Conservation (phyloP, 2,113 vertebrate species). For the Anguilla japonica region DNA sequence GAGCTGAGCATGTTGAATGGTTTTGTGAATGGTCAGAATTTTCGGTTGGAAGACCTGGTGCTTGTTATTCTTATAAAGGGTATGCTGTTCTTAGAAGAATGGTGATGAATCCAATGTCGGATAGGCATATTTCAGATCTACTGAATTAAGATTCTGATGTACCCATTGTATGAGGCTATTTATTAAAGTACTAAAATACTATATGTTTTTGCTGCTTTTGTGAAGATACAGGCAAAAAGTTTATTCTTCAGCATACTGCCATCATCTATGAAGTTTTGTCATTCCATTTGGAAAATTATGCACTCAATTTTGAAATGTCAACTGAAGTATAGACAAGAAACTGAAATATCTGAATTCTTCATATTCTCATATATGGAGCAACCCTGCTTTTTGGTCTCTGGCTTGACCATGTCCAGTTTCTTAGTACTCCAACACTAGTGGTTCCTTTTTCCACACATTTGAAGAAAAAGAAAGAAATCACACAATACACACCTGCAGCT, state of each 20-base stretch:
- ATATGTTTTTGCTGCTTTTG: not conserved
- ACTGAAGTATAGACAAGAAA: too few species aligned
- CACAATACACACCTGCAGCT: too few species aligned
- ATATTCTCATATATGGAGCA: too few species aligned
- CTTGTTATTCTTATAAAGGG: not conserved
- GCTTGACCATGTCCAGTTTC: too few species aligned
- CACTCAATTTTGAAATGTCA: not conserved
- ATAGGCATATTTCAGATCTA: not conserved
- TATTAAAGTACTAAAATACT: not conserved
- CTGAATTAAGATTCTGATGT: not conserved
- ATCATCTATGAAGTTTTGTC: too few species aligned
- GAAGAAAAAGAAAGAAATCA: too few species aligned
- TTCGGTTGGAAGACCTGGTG: not conserved
- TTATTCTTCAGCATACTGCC: too few species aligned
- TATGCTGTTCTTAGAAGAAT: not conserved
- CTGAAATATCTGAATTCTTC: too few species aligned
- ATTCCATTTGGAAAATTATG: not conserved
- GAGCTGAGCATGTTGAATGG: not conserved
- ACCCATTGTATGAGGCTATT: not conserved
- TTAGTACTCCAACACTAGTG: too few species aligned
- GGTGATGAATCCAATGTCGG: not conserved
- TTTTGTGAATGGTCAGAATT: not conserved
- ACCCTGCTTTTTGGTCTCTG: too few species aligned
- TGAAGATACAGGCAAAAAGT: too few species aligned
- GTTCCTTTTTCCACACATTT: too few species aligned